Evolutionary conservation across 2,888 invertebrate species (phyloP).

Genomic region (Eupithecia insigniata): DNA sequence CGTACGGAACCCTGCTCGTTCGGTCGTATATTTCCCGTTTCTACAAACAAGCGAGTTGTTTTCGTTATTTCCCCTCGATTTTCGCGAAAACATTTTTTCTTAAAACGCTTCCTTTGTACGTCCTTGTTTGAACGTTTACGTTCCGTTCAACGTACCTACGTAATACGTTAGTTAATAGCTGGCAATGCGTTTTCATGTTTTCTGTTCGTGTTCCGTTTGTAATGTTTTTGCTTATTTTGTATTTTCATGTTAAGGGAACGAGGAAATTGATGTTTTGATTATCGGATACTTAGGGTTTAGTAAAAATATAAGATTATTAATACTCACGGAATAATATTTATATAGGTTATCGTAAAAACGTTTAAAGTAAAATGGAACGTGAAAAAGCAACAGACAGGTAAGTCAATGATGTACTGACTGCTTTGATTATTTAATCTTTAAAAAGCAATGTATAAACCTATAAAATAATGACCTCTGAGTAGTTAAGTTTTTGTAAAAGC

Average conservation of each 20-base stretch:
- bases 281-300: neutral
- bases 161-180: slow-evolving; percentile 31
- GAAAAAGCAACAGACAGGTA: too few relatives aligned
- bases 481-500: neutral
- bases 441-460: neutral
- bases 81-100: slow-evolving; percentile 42
- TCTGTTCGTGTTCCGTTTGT: slow-evolving; percentile 35
- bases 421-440: neutral
- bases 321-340: neutral
- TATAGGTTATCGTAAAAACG: too few relatives aligned
- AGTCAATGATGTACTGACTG: too few relatives aligned
- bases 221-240: slow-evolving; percentile 14
- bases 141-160: slow-evolving; percentile 43
- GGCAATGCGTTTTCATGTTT: slow-evolving; percentile 40
- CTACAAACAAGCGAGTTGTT: slow-evolving; percentile 41
- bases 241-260: neutral
- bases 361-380: too few relatives aligned
- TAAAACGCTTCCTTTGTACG: slow-evolving; percentile 49
- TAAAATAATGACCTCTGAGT: neutral
- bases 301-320: neutral
- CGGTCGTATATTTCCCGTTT: slow-evolving; percentile 44
- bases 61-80: slow-evolving; percentile 46
- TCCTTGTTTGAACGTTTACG: slow-evolving; percentile 14
- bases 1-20: slow-evolving; percentile 34
- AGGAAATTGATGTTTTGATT: neutral